Percentiles rank a stretch among this genome's conserved stretches.
Evolutionary conservation across 2,797 vertebrate genomes (phyloP).

Genomic region (Hemitrygon akajei): DNA sequence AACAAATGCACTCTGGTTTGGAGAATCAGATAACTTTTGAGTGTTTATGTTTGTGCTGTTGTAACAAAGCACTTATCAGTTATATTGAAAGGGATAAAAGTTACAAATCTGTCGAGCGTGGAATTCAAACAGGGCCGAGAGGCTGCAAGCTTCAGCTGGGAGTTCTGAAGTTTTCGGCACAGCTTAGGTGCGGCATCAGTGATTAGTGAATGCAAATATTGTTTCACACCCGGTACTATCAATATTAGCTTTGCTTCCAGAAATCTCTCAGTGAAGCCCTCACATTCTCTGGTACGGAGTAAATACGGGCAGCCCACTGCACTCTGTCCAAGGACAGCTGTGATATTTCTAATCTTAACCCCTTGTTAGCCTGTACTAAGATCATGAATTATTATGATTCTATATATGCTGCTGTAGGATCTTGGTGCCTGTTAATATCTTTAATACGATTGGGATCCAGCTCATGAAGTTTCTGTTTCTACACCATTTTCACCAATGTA

Average conservation of each 20-base stretch:
- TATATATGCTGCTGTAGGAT: background rate
- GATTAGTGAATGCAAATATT: background rate
- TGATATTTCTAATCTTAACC: background rate
- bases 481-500: background rate
- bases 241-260: background rate
- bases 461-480: background rate
- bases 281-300: background rate
- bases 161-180: background rate
- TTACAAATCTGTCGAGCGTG: background rate
- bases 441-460: background rate
- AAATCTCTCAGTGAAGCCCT: background rate
- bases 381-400: background rate
- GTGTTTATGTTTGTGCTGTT: constrained; percentile 30
- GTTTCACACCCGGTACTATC: background rate
- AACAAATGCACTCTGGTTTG: constrained; percentile 6
- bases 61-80: background rate
- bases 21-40: constrained; percentile 20
- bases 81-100: constrained; percentile 30
- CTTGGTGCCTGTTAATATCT: background rate
- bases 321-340: background rate
- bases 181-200: background rate
- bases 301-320: background rate
- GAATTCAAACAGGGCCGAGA: background rate
- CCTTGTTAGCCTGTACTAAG: background rate
- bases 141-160: background rate